Evolutionary conservation across 2,797 vertebrate genomes (phyloP).

Genomic region (Spinus olivaceus): DNA sequence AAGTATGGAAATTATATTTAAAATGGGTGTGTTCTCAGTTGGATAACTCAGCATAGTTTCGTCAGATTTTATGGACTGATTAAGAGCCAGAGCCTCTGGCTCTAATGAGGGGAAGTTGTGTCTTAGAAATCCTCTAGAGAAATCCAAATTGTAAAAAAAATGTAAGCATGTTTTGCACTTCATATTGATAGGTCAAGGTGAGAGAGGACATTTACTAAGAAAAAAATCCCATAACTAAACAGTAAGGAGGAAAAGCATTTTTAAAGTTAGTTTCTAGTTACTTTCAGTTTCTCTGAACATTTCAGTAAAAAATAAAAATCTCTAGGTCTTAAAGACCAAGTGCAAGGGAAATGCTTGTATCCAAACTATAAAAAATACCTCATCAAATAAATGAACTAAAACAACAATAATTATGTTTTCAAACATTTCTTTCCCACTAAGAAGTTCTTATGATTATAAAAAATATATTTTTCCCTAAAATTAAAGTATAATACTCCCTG

Average conservation of each 20-base stretch:
- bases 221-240: background rate
- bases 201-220: background rate
- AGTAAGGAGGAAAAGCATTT: background rate
- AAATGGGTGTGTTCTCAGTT: background rate
- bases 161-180: background rate
- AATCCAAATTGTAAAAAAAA: background rate
- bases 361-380: background rate
- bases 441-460: background rate
- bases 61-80: background rate
- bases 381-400: background rate
- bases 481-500: background rate
- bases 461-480: background rate
- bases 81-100: background rate
- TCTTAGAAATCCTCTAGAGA: background rate
- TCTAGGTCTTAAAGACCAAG: background rate
- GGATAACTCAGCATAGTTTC: background rate
- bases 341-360: background rate
- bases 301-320: background rate
- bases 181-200: background rate
- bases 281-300: conserved; percentile 9
- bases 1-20: background rate
- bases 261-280: background rate
- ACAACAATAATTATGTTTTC: background rate
- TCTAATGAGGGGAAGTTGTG: background rate
- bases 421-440: background rate